These are phyloP conservation scores for Leptinotarsa peninsularis DNA, from an alignment of 2,888 invertebrate genomes.

Conservation along the genomic window DNA sequence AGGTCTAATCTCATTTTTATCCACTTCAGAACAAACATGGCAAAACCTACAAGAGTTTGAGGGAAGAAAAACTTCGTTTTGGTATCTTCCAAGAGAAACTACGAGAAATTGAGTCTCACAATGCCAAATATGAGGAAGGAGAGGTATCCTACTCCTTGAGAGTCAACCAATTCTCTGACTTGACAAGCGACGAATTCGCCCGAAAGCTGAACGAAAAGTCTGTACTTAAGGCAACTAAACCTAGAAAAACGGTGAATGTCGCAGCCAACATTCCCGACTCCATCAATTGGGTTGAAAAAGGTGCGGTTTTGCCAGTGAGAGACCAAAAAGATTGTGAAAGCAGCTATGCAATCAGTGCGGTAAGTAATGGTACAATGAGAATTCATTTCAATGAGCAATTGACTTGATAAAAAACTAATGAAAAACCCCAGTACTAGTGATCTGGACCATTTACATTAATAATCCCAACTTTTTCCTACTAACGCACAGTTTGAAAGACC, in stretches of 20 bases:
- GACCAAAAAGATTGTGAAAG: slow-evolving; percentile 10
- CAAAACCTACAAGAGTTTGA: slow-evolving; percentile 30
- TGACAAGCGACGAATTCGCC: slow-evolving; percentile 35
- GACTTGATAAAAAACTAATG: too few relatives aligned
- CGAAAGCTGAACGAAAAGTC: slow-evolving; percentile 6
- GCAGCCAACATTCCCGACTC: slow-evolving; percentile 21
- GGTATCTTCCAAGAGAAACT: slow-evolving; percentile 35
- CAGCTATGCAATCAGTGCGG: too few relatives aligned
- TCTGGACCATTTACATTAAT: too few relatives aligned
- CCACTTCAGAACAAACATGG: slow-evolving; percentile 29
- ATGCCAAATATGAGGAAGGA: slow-evolving; percentile 36
- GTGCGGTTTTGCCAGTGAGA: slow-evolving; percentile 33
- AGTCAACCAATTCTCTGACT: slow-evolving; percentile 38
- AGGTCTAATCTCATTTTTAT: background rate
- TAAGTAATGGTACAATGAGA: background rate
- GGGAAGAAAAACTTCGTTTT: slow-evolving; percentile 33
- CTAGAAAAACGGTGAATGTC: background rate
- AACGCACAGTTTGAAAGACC: too few relatives aligned
- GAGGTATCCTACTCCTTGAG: slow-evolving; percentile 30
- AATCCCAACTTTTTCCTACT: too few relatives aligned
- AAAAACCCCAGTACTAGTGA: too few relatives aligned
- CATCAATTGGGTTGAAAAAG: slow-evolving; percentile 37
- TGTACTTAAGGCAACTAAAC: background rate
- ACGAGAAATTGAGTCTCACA: slow-evolving; percentile 34
- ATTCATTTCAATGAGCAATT: too few relatives aligned